Conservation (phyloP, 2,888 invertebrate genomes). For the Agrotis clavis region DNA sequence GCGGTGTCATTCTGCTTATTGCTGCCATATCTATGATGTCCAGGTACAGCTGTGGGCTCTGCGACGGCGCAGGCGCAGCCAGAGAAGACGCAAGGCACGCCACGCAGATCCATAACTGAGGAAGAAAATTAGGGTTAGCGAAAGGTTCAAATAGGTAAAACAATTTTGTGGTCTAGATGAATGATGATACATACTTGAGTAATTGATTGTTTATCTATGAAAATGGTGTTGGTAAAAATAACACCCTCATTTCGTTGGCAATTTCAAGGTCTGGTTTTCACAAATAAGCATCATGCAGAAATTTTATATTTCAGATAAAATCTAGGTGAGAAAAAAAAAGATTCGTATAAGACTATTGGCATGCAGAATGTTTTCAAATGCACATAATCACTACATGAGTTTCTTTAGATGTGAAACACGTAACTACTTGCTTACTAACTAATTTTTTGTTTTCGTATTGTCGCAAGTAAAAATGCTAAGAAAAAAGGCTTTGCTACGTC, state of each 20-base stretch:
- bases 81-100: constrained; percentile 80
- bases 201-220: too few species aligned
- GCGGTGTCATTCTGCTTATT: constrained; percentile 88
- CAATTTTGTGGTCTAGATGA: too few species aligned
- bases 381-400: neutral
- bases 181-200: too few species aligned
- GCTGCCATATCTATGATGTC: constrained; percentile 89
- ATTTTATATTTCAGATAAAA: neutral
- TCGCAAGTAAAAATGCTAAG: neutral
- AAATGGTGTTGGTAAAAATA: neutral
- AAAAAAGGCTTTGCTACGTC: neutral
- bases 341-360: neutral
- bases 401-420: neutral
- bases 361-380: neutral
- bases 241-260: neutral
- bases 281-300: neutral
- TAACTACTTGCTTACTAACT: neutral
- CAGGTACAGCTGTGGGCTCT: constrained; percentile 74
- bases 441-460: neutral
- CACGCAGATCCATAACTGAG: constrained; percentile 83
- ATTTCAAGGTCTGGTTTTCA: neutral
- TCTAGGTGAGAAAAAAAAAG: neutral
- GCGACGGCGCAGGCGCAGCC: constrained; percentile 78
- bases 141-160: neutral
- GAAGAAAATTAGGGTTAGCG: constrained; percentile 24